These are phyloP conservation scores for Rhinoptilus africanus DNA, from an alignment of 2,113 vertebrate genomes.

Conservation along the genomic window DNA sequence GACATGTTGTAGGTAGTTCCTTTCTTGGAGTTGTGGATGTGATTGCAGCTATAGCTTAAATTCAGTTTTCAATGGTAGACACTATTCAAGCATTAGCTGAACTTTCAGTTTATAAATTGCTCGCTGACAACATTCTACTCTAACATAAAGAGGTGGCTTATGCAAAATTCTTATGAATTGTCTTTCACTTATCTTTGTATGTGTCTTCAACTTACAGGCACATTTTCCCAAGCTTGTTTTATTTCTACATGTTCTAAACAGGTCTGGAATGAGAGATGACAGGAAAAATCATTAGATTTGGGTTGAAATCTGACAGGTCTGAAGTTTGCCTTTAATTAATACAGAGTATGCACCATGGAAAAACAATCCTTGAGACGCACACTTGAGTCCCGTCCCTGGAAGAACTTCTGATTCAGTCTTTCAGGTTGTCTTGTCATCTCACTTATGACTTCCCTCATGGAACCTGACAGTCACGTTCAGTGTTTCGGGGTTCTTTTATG, in stretches of 20 bases:
- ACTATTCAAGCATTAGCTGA: not conserved
- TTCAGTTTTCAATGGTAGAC: not conserved
- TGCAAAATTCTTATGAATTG: not conserved
- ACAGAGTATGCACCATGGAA: not conserved
- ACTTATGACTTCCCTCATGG: not conserved
- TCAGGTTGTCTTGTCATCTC: not conserved
- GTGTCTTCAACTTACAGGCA: not conserved
- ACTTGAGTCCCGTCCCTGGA: not conserved
- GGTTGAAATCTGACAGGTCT: not conserved
- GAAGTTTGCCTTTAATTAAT: not conserved
- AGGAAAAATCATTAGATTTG: not conserved
- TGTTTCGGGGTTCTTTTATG: not conserved
- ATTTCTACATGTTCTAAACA: not conserved
- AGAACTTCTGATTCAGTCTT: not conserved
- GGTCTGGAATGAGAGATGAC: not conserved
- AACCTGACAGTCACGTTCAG: not conserved
- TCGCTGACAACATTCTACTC: not conserved
- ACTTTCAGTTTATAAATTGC: not conserved
- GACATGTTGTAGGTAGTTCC: not conserved
- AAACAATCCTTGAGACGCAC: not conserved
- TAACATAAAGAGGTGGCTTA: not conserved
- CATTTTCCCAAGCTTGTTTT: not conserved
- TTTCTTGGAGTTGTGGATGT: not conserved
- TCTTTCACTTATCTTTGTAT: not conserved
- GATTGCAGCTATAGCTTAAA: not conserved